A percentile compares a stretch with the other conserved stretches of the same genome.
Conservation (phyloP, 2,888 invertebrate genomes). For the Sphinx pinastri region DNA sequence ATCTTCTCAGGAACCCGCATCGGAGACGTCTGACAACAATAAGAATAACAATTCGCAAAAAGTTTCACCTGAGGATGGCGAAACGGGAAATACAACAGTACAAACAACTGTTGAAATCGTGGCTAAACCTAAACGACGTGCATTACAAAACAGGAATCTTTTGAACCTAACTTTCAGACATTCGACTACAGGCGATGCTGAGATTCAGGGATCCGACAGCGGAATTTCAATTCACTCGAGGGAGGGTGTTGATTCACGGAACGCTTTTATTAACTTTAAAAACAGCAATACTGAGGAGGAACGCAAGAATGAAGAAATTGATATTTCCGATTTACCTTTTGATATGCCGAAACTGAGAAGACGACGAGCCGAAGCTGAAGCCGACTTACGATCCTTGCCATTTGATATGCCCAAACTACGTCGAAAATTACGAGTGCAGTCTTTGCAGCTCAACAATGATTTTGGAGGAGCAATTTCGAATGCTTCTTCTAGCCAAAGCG, state of each 20-base stretch:
- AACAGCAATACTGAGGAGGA: constrained; percentile 82
- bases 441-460: constrained; percentile 83
- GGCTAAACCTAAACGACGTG: constrained; percentile 85
- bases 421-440: constrained; percentile 87
- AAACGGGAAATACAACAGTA: constrained; percentile 70
- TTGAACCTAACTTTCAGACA: constrained; percentile 87
- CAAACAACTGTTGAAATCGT: constrained; percentile 79
- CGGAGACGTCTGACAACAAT: constrained; percentile 92
- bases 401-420: constrained; percentile 96
- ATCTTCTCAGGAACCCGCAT: constrained; percentile 93
- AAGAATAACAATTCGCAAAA: constrained; percentile 91
- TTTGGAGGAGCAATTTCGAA: constrained; percentile 90
- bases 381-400: constrained; percentile 92
- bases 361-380: constrained; percentile 88
- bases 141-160: constrained; percentile 90
- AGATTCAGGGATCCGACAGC: constrained; percentile 94
- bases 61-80: constrained; percentile 88
- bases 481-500: constrained; percentile 92
- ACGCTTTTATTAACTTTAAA: constrained; percentile 85
- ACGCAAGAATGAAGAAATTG: constrained; percentile 84
- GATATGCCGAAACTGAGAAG: constrained; percentile 95
- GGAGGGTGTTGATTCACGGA: constrained; percentile 89
- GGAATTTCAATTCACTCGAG: constrained; percentile 94
- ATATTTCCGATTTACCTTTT: constrained; percentile 92
- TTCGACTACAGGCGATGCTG: constrained; percentile 87